Conservation (phyloP, 1,140 invertebrate genomes). For the Drosophila teissieri region DNA sequence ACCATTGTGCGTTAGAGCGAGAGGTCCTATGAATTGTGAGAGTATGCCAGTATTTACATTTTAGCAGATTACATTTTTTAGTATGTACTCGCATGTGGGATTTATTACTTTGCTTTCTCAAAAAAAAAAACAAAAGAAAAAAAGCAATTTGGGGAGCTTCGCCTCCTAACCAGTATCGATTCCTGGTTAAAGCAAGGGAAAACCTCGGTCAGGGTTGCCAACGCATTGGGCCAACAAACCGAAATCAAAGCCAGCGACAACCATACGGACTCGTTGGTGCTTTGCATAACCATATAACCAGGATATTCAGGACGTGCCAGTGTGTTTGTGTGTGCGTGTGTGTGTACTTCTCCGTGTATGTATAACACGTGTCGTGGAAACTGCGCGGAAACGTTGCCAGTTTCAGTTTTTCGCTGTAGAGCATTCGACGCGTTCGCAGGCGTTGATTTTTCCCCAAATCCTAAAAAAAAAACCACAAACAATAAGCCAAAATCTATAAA, state of each 20-base stretch:
- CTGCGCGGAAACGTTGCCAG: constrained; percentile 45
- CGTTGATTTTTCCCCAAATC: constrained; percentile 18
- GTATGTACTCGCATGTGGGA: constrained; percentile 41
- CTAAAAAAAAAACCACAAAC: neutral
- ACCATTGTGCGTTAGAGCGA: constrained; percentile 3
- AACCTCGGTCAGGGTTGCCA: constrained; percentile 57
- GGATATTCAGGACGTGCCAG: constrained; percentile 24
- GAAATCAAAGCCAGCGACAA: constrained; percentile 67
- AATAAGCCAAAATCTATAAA: constrained; percentile 4
- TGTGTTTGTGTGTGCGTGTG: constrained; percentile 47
- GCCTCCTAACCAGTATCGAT: constrained; percentile 69
- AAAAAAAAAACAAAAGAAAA: neutral
- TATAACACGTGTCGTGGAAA: constrained; percentile 52
- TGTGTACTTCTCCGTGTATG: constrained; percentile 57
- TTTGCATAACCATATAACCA: constrained; percentile 67
- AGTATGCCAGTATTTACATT: constrained; percentile 64
- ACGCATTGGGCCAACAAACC: constrained; percentile 26
- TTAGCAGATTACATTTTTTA: constrained; percentile 78
- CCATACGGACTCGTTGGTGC: constrained; percentile 65
- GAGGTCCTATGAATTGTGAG: constrained; percentile 1
- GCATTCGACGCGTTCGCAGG: constrained; percentile 48
- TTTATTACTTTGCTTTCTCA: constrained; percentile 23
- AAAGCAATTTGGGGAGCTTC: neutral
- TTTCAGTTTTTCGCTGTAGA: constrained; percentile 49
- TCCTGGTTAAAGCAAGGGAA: constrained; percentile 48